These are phyloP conservation scores for Glaucopsyche alexis DNA, from an alignment of 2,888 invertebrate genomes.

Conservation along the genomic window DNA sequence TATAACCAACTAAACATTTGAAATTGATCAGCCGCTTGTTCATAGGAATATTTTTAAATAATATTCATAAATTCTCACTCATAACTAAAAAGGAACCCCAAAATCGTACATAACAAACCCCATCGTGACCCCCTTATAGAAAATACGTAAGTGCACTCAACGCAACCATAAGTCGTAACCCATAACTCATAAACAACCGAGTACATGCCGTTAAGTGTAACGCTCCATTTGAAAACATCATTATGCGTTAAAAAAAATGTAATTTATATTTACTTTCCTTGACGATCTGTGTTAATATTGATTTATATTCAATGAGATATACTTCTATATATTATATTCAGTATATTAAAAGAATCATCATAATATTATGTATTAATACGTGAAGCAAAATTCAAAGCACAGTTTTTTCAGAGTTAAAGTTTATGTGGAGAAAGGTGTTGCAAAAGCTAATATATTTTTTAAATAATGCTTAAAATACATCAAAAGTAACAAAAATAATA, in stretches of 20 bases:
- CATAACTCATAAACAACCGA: neutral
- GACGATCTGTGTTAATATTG: neutral
- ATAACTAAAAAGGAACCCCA: neutral
- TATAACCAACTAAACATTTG: too few species aligned
- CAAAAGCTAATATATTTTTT: too few species aligned
- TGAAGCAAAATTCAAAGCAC: too few species aligned
- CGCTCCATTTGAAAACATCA: slow-evolving; percentile 1
- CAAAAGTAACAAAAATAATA: too few species aligned
- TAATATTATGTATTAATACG: too few species aligned
- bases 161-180: too few species aligned
- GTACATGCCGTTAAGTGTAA: slow-evolving; percentile 8
- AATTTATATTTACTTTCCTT: slow-evolving; percentile 6
- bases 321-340: too few species aligned
- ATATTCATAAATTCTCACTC: neutral
- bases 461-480: too few species aligned
- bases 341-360: too few species aligned
- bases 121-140: neutral
- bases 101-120: neutral
- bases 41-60: neutral
- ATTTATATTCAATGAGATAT: neutral
- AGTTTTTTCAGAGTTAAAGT: too few species aligned
- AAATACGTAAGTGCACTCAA: neutral
- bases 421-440: too few species aligned
- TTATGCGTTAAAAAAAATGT: neutral
- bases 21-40: too few species aligned